These are phyloP conservation scores for Rhinoptilus africanus DNA, from an alignment of 2,113 vertebrate species.

Conservation along the genomic window DNA sequence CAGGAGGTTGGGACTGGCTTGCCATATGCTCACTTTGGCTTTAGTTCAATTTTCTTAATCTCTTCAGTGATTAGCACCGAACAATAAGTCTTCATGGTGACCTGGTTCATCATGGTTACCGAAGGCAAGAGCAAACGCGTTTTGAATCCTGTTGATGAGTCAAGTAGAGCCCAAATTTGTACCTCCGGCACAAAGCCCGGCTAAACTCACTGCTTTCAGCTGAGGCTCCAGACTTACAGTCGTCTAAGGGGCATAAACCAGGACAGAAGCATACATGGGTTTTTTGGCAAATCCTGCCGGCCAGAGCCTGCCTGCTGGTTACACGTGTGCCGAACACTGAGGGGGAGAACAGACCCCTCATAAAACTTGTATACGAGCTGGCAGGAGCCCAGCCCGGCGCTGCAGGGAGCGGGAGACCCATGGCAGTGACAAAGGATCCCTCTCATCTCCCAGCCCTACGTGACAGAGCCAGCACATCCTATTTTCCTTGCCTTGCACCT, in stretches of 20 bases:
- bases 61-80: neutral
- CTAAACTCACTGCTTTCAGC: neutral
- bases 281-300: neutral
- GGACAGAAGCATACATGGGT: fast-evolving
- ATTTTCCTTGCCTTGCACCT: neutral
- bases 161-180: neutral
- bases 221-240: neutral
- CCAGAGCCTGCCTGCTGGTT: neutral
- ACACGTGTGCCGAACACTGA: fast-evolving
- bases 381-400: neutral
- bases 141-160: neutral
- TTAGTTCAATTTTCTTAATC: neutral
- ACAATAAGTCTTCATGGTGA: neutral
- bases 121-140: neutral
- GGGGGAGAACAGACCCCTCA: neutral
- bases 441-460: neutral
- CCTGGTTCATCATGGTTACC: neutral
- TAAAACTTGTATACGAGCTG: neutral
- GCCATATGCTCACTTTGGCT: neutral
- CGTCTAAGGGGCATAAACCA: neutral
- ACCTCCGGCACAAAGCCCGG: fast-evolving
- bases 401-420: neutral
- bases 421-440: neutral
- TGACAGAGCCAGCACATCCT: fast-evolving
- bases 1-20: neutral